Evolutionary conservation across 2,888 invertebrate genomes (phyloP).

Genomic region (Cephalotes varians): DNA sequence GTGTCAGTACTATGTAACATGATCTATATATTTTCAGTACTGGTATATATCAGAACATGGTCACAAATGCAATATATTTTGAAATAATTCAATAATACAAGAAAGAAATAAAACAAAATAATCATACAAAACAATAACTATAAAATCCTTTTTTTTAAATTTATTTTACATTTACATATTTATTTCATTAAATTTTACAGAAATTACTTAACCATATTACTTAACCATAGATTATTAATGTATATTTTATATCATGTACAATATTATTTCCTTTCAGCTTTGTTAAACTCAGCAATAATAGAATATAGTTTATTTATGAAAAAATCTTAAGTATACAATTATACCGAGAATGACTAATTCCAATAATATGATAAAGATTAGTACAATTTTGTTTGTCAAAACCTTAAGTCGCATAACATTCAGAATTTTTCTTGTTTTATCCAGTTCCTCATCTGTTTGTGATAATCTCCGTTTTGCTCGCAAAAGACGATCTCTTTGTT

Average conservation of each 20-base stretch:
- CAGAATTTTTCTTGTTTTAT: conserved; percentile 89
- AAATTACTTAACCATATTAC: background rate
- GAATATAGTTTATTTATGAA: conserved; percentile 80
- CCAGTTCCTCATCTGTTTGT: conserved; percentile 91
- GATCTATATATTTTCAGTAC: no score
- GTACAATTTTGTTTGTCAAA: conserved; percentile 91
- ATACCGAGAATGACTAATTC: conserved; percentile 90
- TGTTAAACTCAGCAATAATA: background rate
- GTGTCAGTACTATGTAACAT: no score
- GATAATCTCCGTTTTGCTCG: conserved; percentile 89
- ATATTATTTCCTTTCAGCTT: background rate
- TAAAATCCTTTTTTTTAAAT: background rate
- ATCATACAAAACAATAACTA: background rate
- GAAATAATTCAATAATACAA: background rate
- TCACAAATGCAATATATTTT: background rate
- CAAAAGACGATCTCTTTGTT: conserved; percentile 91
- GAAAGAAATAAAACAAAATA: background rate
- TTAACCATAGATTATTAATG: background rate
- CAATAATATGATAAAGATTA: conserved; percentile 91
- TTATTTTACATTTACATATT: background rate
- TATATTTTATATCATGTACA: background rate
- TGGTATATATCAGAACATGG: no score
- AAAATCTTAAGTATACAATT: conserved; percentile 89
- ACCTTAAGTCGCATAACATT: conserved; percentile 90
- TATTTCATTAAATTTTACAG: conserved; percentile 1